Base-by-base conservation (phyloP, 1,140 invertebrate genomes). In the Neodiprion lecontei region DNA sequence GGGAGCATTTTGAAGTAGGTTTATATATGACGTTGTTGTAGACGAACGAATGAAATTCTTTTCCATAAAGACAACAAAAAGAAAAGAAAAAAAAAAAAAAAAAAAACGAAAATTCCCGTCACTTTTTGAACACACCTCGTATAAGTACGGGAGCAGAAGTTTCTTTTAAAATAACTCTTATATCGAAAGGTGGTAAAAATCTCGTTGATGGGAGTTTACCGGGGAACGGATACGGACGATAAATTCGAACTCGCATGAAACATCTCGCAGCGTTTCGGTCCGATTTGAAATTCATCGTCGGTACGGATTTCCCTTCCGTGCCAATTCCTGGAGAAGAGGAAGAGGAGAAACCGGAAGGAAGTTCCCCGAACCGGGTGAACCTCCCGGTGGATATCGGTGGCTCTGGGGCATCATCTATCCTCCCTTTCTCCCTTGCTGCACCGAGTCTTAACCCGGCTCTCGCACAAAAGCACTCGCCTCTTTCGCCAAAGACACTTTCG, bases 401-500 rank as follows among this genome's bases (percentile, higher is more conserved):
- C 28, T 40, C 28, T 1, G 28, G 28, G 28, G 17, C 17, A 21
- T 21, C 28, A 40, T 61, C 53, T 7, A 61, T 61, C 53, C 53
- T 61, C 9, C n/a, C 53, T 17, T 9, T 9, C 9, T 61, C n/a
- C n/a, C 4, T 61, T 9, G 5, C 9, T 61, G 53, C 53, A 61
- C 53, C 21, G 23, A 28, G 73, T 78, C 72, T 78, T 72, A 74
- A 73, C 49, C 72, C 68, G 17, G 72, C 67, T 28, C 28, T 28
- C 21, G 70, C 70, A 61, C 48, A 48, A 71, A 71, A 71, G 70
- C 70, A 71, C 28, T 75, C 50, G 21, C 28, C 48, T 73, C 74
- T 73, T 75, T 70, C 74, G 66, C 48, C 40, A 7, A 48, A 70
- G 69, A 80, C 74, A 74, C 74, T 77, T 71, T 72, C 69, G 74